Conservation (phyloP, 2,113 vertebrate species). For the Heteronetta atricapilla region DNA sequence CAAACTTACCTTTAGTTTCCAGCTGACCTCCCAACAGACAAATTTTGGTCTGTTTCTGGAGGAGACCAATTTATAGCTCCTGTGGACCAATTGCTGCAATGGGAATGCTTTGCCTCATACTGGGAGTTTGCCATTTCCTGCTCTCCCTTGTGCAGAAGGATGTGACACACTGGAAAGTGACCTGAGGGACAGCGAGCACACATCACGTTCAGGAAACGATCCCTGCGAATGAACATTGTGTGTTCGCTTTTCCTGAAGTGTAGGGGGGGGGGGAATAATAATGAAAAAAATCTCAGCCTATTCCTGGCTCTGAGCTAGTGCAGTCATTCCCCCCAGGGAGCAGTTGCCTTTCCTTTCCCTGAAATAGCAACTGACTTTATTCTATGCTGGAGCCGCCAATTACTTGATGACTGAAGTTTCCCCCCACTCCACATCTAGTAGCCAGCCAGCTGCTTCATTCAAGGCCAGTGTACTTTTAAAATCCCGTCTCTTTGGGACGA, state of each 20-base stretch:
- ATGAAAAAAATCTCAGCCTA: slow-evolving; percentile 4
- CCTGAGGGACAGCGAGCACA: slow-evolving; percentile 62
- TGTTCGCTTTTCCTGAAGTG: slow-evolving; percentile 71
- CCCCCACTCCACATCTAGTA: not conserved
- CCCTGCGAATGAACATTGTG: slow-evolving; percentile 74
- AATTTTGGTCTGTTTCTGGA: slow-evolving; percentile 76
- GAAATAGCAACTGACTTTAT: slow-evolving; percentile 77
- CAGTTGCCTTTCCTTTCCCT: slow-evolving; percentile 74
- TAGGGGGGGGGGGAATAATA: slow-evolving; percentile 22
- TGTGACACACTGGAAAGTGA: slow-evolving; percentile 80
- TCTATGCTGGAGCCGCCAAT: not conserved
- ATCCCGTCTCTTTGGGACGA: not conserved
- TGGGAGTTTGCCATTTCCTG: slow-evolving; percentile 79
- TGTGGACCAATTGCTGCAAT: slow-evolving; percentile 60
- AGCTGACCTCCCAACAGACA: slow-evolving; percentile 23
- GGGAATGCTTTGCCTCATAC: slow-evolving; percentile 77
- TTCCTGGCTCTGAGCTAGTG: slow-evolving; percentile 72
- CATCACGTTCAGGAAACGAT: slow-evolving; percentile 74
- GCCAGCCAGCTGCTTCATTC: not conserved
- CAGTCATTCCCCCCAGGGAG: slow-evolving; percentile 66
- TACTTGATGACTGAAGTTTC: slow-evolving; percentile 11
- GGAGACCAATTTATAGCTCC: slow-evolving; percentile 75
- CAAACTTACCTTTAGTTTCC: slow-evolving; percentile 73
- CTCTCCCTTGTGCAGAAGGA: slow-evolving; percentile 76
- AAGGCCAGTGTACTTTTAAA: slow-evolving; percentile 45